Evolutionary conservation across 2,113 vertebrate species (phyloP).

Genomic region (Hippocampus abdominalis): DNA sequence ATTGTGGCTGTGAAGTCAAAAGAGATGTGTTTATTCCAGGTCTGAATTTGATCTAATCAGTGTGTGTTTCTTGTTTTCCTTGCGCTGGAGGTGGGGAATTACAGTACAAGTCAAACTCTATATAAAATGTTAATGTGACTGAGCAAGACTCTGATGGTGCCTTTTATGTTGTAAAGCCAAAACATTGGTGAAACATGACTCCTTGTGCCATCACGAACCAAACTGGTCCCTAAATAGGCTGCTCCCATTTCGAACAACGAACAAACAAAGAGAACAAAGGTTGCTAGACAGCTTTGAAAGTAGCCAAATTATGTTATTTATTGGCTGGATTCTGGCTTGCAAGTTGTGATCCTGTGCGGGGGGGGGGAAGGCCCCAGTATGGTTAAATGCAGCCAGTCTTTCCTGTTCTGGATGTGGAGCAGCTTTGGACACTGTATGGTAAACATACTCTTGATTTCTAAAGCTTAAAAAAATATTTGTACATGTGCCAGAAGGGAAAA

Average conservation of each 20-base stretch:
- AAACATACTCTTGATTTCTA: not conserved
- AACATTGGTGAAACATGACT: not conserved
- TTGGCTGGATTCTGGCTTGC: not conserved
- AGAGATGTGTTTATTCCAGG: not conserved
- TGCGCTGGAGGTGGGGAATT: not conserved
- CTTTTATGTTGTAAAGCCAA: constrained; percentile 11
- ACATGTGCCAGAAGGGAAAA: not conserved
- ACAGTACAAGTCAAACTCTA: not conserved
- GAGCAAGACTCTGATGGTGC: not conserved
- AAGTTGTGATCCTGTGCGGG: not conserved
- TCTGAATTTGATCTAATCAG: constrained; percentile 8
- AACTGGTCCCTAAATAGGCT: constrained; percentile 16
- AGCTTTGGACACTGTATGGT: not conserved
- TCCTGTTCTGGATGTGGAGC: not conserved
- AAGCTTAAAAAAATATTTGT: not conserved
- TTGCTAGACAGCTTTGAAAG: not conserved
- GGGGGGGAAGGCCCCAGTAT: rapidly evolving
- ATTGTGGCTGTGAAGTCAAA: constrained; percentile 1
- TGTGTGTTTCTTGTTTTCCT: constrained; percentile 19
- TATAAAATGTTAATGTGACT: constrained; percentile 14
- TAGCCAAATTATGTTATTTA: not conserved
- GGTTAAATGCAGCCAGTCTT: not conserved
- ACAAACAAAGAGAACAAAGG: not conserved
- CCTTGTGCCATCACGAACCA: constrained; percentile 6
- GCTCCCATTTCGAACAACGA: not conserved